Base-by-base conservation (phyloP, 2,888 invertebrate species). In the Orthonevra nobilis region DNA sequence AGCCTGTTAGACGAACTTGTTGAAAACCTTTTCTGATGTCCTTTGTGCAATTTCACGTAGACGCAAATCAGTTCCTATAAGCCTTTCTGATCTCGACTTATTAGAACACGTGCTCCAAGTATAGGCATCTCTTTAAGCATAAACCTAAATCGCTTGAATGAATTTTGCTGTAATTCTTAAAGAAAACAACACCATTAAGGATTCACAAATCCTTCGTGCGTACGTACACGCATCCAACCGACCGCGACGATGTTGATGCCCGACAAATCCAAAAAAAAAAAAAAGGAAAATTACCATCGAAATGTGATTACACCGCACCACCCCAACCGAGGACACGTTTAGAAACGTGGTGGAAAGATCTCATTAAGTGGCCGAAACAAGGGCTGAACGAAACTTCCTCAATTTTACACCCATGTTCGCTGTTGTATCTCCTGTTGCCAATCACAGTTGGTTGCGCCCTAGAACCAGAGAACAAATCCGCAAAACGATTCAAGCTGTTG, bases 41-140 rank as follows among this genome's bases (percentile, higher is more conserved):
- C n/a, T n/a, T n/a, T n/a, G n/a, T n/a, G n/a, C n/a, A n/a, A n/a
- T n/a, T n/a, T n/a, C n/a, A n/a, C n/a, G n/a, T n/a, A n/a, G n/a
- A n/a, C n/a, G n/a, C n/a, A n/a, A n/a, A n/a, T n/a, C n/a, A n/a
- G n/a, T n/a, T n/a, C n/a, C n/a, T n/a, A n/a, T n/a, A n/a, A n/a
- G n/a, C n/a, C n/a, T n/a, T n/a, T n/a, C n/a, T n/a, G n/a, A n/a
- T n/a, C n/a, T n/a, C n/a, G n/a, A n/a, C n/a, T n/a, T n/a, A n/a
- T n/a, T n/a, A n/a, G n/a, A n/a, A n/a, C n/a, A n/a, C n/a, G n/a
- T n/a, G n/a, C n/a, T n/a, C n/a, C n/a, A n/a, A n/a, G n/a, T n/a
- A n/a, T n/a, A n/a, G 60, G 52, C 69, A 60, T 69, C 60, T 60
- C 64, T 66, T 64, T 58, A 66, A 28, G 30, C 50, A 56, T 73